Evolutionary conservation across 2,113 vertebrate species (phyloP), one percentile per base, ranked within the genome.

Genomic region (Cacatua alba): DNA sequence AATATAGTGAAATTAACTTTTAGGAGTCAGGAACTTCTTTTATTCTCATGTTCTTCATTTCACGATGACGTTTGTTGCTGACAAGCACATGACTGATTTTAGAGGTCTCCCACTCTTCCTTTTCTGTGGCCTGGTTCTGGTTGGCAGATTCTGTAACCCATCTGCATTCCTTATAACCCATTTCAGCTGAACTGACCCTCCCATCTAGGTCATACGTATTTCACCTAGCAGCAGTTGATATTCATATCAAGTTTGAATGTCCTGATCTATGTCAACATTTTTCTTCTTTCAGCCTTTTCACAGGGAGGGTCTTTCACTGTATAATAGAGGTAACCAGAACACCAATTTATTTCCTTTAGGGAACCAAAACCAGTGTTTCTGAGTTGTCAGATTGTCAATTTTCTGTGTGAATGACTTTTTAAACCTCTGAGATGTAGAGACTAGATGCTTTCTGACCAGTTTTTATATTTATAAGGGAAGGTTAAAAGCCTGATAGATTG

Each of bases 321-420:
- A 53, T 93, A 59, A 51, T 53, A 57, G 31, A 67, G 19, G 72
- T 75, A 92, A 65, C 72, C n/a, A 81, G 81, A 89, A 33, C 48
- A 82, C 64, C 60, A 84, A 87, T 88, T 94, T 94, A 78, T 89
- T 86, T 95, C 65, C 77, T 77, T 88, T 86, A 52, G 25, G 12
- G 91, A 94, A 60, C 72, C 35, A 33, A 94, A 90, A 84, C 48
- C 16, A 55, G 68, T 71, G 68, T 93, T 93, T 57, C 60, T 84
- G 55, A 89, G 72, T 77, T 89, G 68, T 94, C 69, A 86, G 69
- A 95, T 78, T 95, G 60, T 26, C 77, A 89, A 68, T 95, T 96
- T 95, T 92, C 65, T 68, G 20, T 89, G 48, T 48, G 83, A 96
- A 94, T 91, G 81, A 89, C 77, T 65, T 94, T 68, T 79, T 31